These are phyloP conservation scores for Cacoxenus indagator DNA, from an alignment of 2,888 invertebrate species.

Conservation along the genomic window DNA sequence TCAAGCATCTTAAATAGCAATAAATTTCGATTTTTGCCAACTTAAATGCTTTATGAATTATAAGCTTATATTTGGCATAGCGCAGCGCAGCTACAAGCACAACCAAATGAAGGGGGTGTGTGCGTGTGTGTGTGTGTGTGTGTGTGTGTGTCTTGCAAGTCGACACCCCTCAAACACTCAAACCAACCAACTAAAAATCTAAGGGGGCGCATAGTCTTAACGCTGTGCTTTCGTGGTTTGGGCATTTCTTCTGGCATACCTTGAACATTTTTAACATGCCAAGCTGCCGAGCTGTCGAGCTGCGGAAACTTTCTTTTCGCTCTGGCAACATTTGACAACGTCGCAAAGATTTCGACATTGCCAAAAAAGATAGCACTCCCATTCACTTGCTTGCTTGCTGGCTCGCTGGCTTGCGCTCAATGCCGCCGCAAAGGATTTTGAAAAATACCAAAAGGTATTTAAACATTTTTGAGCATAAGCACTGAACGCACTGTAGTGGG, in stretches of 20 bases:
- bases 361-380: constrained; percentile 53
- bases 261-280: constrained; percentile 60
- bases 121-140: too few relatives aligned
- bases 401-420: neutral
- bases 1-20: constrained; percentile 67
- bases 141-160: constrained; percentile 15
- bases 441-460: constrained; percentile 43
- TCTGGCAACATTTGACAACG: constrained; percentile 41
- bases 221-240: neutral
- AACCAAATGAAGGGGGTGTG: constrained; percentile 13
- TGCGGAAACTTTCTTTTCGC: constrained; percentile 40
- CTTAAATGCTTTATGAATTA: constrained; percentile 70
- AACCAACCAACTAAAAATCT: neutral
- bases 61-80: constrained; percentile 53
- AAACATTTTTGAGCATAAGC: constrained; percentile 50
- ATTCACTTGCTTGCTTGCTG: too few relatives aligned
- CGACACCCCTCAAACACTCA: neutral
- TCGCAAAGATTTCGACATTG: constrained; percentile 54
- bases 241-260: constrained; percentile 40
- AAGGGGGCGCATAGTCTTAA: neutral
- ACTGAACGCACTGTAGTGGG: neutral
- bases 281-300: constrained; percentile 49
- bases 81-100: neutral
- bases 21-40: constrained; percentile 70
- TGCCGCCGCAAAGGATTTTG: constrained; percentile 38